Percentiles rank a stretch among this genome's conserved stretches.
phyloP scores from a whole-genome alignment of 1,140 invertebrate species.

The Panagrolaimus sp. region DNA sequence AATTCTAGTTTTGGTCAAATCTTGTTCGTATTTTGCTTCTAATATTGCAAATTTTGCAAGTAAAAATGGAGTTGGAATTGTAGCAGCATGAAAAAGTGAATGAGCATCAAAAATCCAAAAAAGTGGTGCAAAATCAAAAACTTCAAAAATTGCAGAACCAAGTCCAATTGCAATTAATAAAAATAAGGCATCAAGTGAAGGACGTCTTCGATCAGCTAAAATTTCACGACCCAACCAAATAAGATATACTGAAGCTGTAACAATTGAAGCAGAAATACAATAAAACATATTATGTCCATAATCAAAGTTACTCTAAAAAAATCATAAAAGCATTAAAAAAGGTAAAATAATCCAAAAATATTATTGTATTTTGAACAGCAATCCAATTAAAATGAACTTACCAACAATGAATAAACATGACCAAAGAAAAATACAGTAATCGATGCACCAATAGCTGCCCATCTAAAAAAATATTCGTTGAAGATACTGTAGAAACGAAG shows the following conservation, averaged over 20 bases:
- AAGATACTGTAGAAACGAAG: conserved; percentile 14
- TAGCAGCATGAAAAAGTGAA: conserved; percentile 89
- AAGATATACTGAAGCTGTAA: conserved; percentile 68
- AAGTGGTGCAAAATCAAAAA: conserved; percentile 85
- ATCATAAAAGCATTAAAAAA: not conserved
- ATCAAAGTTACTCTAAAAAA: conserved; percentile 68
- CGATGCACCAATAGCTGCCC: conserved; percentile 21
- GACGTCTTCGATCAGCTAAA: conserved; percentile 19
- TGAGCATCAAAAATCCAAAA: conserved; percentile 82
- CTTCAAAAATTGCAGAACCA: conserved; percentile 67
- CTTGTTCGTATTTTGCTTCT: conserved; percentile 20
- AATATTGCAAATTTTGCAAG: conserved; percentile 62
- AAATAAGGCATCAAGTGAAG: conserved; percentile 32
- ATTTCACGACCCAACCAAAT: conserved; percentile 62
- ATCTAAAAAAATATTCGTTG: conserved; percentile 18
- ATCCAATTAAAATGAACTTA: conserved; percentile 19
- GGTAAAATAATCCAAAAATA: not conserved
- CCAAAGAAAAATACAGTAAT: conserved; percentile 28
- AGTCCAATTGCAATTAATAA: conserved; percentile 34
- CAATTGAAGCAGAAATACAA: conserved; percentile 65
- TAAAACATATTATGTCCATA: conserved; percentile 85
- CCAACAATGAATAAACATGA: conserved; percentile 22
- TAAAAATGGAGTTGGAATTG: conserved; percentile 72
- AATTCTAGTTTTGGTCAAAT: too few relatives aligned
- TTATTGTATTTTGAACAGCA: too few relatives aligned